Conservation (phyloP, 2,797 vertebrate genomes). For the Phalloptychus januarius region DNA sequence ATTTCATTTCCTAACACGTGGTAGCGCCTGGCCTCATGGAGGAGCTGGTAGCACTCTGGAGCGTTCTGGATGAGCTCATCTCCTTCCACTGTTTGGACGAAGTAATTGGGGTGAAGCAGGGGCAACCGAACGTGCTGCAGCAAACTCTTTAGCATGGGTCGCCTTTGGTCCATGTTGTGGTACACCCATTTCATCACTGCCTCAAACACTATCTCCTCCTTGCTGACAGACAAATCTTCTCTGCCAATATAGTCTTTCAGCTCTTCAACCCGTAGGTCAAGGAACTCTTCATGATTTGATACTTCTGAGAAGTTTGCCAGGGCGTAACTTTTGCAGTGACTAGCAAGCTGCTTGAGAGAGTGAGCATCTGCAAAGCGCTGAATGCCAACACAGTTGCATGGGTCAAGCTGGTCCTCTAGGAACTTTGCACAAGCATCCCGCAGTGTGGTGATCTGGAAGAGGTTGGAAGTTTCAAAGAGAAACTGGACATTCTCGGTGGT, state of each 20-base stretch:
- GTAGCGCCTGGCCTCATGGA: conserved; percentile 96
- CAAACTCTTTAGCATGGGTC: conserved; percentile 88
- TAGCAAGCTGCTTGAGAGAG: conserved; percentile 92
- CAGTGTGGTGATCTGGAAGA: conserved; percentile 93
- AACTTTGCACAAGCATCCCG: conserved; percentile 97
- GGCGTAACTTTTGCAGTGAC: conserved; percentile 89
- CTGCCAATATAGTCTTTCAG: conserved; percentile 92
- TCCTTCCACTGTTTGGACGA: conserved; percentile 97
- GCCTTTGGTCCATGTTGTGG: conserved; percentile 85
- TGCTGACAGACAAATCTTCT: conserved; percentile 90
- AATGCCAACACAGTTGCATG: conserved; percentile 97
- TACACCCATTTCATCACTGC: conserved; percentile 98
- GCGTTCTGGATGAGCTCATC: conserved; percentile 95
- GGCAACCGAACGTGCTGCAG: conserved; percentile 94
- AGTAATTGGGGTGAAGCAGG: conserved; percentile 96
- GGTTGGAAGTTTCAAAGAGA: conserved; percentile 95
- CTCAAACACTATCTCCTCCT: conserved; percentile 96
- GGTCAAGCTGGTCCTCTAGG: conserved; percentile 96
- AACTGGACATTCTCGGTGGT: conserved; percentile 97
- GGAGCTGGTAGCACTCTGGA: conserved; percentile 94
- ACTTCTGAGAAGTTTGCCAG: conserved; percentile 93
- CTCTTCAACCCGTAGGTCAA: conserved; percentile 91
- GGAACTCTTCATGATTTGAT: conserved; percentile 95
- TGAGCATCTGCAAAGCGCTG: conserved; percentile 95
- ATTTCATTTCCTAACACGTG: conserved; percentile 98